phyloP scores from a whole-genome alignment of 2,113 vertebrate species.

The Chaetura pelagica region DNA sequence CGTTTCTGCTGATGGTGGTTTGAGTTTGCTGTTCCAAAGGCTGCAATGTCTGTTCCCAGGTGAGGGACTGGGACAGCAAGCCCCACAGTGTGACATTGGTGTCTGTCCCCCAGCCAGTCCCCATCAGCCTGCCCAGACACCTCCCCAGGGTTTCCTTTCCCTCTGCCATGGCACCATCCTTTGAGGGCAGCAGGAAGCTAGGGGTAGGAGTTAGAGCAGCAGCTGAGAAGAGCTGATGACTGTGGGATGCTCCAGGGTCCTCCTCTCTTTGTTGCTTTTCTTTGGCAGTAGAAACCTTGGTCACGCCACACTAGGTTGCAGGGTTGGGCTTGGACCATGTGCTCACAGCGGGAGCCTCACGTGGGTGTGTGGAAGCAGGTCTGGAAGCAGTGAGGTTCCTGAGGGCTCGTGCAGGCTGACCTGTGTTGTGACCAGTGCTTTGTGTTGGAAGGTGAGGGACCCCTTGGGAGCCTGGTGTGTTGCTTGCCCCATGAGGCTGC shows the following conservation, averaged over 20 bases:
- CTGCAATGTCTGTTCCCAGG: background rate
- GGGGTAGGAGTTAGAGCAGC: background rate
- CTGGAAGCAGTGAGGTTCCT: background rate
- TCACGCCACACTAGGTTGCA: background rate
- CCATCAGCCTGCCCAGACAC: background rate
- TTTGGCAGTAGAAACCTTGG: background rate
- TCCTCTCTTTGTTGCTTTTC: background rate
- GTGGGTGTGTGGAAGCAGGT: background rate
- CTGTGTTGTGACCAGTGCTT: too few relatives aligned
- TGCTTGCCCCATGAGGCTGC: background rate
- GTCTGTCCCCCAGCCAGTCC: background rate
- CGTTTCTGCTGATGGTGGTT: background rate
- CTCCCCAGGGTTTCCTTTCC: background rate
- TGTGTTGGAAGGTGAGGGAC: background rate
- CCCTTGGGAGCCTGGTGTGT: fast-evolving
- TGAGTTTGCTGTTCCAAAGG: background rate
- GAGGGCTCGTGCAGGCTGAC: fast-evolving
- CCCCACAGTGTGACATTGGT: background rate
- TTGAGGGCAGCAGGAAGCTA: background rate
- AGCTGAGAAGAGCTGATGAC: background rate
- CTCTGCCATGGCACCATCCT: background rate
- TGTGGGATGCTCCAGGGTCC: background rate
- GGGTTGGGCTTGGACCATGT: fast-evolving
- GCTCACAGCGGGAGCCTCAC: fast-evolving
- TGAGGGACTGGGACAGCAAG: background rate